Evolutionary conservation across 1,140 invertebrate species (phyloP).

Genomic region (Pseudobourletiella spinata): DNA sequence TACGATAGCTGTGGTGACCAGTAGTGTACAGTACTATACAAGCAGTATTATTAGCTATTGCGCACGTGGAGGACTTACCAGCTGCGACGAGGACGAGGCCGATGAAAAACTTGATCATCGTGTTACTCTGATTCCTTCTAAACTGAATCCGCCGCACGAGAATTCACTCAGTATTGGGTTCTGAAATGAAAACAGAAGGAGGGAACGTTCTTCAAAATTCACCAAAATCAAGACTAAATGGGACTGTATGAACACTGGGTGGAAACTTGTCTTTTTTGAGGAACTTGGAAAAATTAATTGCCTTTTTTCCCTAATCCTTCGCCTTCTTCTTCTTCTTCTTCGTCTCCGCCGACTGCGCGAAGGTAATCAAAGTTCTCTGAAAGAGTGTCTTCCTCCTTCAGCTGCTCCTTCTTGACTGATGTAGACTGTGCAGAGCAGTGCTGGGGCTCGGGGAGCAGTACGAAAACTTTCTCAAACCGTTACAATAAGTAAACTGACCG

Average conservation of each 20-base stretch:
- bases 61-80: too few species aligned
- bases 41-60: too few species aligned
- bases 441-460: background rate
- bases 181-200: too few species aligned
- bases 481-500: conserved; percentile 26
- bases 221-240: too few species aligned
- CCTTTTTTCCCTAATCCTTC: too few species aligned
- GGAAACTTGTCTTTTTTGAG: too few species aligned
- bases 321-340: background rate
- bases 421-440: background rate
- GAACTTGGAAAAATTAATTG: background rate
- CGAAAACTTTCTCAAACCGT: conserved; percentile 25
- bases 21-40: too few species aligned
- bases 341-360: background rate
- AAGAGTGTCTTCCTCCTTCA: background rate
- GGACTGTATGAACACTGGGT: background rate
- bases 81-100: background rate
- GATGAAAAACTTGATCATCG: background rate
- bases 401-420: background rate
- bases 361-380: background rate
- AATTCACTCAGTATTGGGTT: too few species aligned
- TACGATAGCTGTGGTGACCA: too few species aligned
- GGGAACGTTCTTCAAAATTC: background rate
- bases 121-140: too few species aligned
- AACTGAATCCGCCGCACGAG: too few species aligned